These are phyloP conservation scores for Microtus oregoni DNA, from an alignment of 2,113 vertebrate species.

Conservation along the genomic window DNA sequence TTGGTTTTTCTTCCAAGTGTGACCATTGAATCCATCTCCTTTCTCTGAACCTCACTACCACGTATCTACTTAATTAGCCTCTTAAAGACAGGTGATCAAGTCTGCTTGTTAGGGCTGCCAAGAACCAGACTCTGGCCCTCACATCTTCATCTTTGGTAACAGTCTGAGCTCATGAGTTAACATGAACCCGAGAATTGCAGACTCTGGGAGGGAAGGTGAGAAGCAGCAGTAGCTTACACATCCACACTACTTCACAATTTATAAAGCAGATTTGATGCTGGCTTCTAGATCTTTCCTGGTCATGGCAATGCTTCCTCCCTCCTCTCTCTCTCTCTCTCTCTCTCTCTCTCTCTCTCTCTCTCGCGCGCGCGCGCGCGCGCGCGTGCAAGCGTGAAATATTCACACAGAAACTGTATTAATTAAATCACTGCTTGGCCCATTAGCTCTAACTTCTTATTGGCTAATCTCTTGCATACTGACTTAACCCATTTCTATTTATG, in stretches of 20 bases:
- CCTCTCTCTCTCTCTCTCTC: too few species aligned
- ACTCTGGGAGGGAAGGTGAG: background rate
- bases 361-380: fast-evolving
- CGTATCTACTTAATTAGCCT: background rate
- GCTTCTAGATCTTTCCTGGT: background rate
- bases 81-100: background rate
- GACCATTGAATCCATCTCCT: too few species aligned
- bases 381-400: too few species aligned
- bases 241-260: background rate
- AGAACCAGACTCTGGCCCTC: background rate
- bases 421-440: too few species aligned
- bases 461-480: too few species aligned
- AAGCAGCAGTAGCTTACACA: background rate
- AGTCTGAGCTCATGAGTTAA: background rate
- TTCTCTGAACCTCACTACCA: background rate
- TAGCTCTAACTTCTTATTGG: too few species aligned
- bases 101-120: background rate
- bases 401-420: too few species aligned
- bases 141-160: too few species aligned
- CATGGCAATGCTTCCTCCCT: background rate
- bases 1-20: background rate
- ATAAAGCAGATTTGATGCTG: background rate
- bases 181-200: background rate
- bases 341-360: too few species aligned
- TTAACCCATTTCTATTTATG: too few species aligned